These are phyloP conservation scores for Salticus scenicus DNA, from an alignment of 2,888 invertebrate species.

Conservation along the genomic window DNA sequence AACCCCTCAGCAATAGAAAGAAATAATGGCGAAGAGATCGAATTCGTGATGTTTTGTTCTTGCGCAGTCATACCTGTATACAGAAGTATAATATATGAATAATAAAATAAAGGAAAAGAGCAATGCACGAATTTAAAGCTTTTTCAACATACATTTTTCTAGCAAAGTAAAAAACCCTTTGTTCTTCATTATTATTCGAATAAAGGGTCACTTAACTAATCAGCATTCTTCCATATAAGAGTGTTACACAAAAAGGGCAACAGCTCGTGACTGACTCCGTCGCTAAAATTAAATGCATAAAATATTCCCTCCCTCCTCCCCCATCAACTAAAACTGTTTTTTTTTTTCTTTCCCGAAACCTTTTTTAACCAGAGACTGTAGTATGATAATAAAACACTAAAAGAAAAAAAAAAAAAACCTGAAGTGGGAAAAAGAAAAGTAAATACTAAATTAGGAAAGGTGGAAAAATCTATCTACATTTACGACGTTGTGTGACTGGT, in stretches of 20 bases:
- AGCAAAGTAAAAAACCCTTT: not conserved
- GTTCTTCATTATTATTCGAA: conserved; percentile 9
- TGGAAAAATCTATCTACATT: conserved; percentile 35
- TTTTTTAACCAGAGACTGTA: conserved; percentile 28
- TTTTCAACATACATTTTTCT: conserved; percentile 17
- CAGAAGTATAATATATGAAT: not conserved
- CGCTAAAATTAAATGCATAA: not conserved
- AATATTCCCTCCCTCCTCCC: not conserved
- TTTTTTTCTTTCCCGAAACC: conserved; percentile 6
- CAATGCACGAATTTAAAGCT: conserved; percentile 45
- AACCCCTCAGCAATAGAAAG: conserved; percentile 38
- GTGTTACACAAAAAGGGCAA: not conserved
- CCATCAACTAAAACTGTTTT: not conserved
- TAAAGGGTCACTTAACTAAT: conserved; percentile 29
- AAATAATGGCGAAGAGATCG: conserved; percentile 34
- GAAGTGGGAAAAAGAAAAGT: not conserved
- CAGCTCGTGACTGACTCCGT: conserved; percentile 31
- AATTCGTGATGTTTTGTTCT: conserved; percentile 58
- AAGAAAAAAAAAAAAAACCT: conserved; percentile 21
- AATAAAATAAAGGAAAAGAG: not conserved
- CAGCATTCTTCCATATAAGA: conserved; percentile 15
- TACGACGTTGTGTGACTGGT: conserved; percentile 32
- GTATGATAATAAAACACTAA: conserved; percentile 40
- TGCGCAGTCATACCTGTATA: not conserved
- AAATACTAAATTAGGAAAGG: conserved; percentile 17